Base-by-base conservation (phyloP, 92 coral and sea anemone species). In the Montipora capitata region DNA sequence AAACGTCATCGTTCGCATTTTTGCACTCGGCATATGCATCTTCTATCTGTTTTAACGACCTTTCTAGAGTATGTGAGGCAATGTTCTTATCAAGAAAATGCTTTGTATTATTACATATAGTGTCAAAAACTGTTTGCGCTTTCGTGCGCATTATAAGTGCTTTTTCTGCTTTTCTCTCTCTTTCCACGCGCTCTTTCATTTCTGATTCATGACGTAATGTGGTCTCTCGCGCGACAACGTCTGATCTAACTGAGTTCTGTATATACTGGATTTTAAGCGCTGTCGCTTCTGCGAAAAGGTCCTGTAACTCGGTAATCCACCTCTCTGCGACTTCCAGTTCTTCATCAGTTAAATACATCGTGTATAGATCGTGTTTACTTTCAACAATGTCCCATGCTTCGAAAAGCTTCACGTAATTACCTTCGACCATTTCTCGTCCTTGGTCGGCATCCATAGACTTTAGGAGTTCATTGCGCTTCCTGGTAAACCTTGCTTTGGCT, bases 101-200 rank as follows among this genome's bases (percentile, higher is more conserved):
- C 76, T 85, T 15, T 41, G 52, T 45, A 45, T 45, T 45, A 45
- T 45, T 45, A 8, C 68, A 85, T 62, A 18, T 2, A 10, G 89
- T 76, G 4, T 85, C 89, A 77, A 86, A 67, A 72, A 87, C 77
- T 74, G 77, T 40, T 67, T 57, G 58, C 88, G 72, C 61, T 68
- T 13, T 20, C 61, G 74, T 5, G 77, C 79, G 3, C 58, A 78
- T 75, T 74, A 89, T 42, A 27, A 59, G 43, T 87, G 88, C 84
- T 74, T 82, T 49, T 72, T 89, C 45, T 75, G 14, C 48, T 89
- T 71, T 76, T 89, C 88, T 82, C 77, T 51, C 44, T 68, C 48
- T 44, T 64, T 68, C 64, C 78, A 7, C 76, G 74, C 75, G 61
- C 74, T 80, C 85, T 20, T 68, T 49, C 44, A 17, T 66, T 65